Evolutionary conservation across 2,113 vertebrate species (phyloP).

Genomic region (Poeciliopsis prolifica): DNA sequence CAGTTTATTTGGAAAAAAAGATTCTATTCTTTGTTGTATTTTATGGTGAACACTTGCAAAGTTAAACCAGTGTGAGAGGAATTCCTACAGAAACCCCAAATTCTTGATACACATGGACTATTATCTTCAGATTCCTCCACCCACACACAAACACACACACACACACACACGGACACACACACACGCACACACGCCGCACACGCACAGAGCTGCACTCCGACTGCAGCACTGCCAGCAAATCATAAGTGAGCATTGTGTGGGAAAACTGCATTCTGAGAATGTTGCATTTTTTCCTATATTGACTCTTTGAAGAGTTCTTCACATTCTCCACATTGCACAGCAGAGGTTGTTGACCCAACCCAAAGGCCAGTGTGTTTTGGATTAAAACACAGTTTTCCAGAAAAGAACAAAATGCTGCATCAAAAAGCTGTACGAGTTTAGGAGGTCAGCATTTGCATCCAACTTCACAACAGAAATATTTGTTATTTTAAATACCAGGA

Average conservation of each 20-base stretch:
- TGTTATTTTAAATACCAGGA: neutral
- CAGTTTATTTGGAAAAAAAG: no score
- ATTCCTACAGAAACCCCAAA: no score
- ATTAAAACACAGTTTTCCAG: conserved; percentile 13
- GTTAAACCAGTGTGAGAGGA: no score
- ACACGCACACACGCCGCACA: neutral
- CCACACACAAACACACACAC: no score
- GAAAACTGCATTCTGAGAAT: conserved; percentile 50
- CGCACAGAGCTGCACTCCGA: neutral
- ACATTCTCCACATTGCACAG: conserved; percentile 56
- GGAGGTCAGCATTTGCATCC: conserved; percentile 3
- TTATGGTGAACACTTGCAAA: no score
- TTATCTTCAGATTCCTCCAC: neutral
- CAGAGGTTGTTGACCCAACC: conserved; percentile 22
- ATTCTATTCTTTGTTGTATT: no score
- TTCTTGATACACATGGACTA: no score
- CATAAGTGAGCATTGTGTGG: conserved; percentile 32
- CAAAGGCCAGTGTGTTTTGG: conserved; percentile 10
- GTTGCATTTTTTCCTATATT: conserved; percentile 52
- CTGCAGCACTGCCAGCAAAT: conserved; percentile 22
- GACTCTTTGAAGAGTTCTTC: conserved; percentile 35
- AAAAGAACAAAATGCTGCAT: conserved; percentile 9
- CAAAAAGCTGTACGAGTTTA: conserved; percentile 1
- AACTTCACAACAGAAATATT: neutral
- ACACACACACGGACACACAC: no score